These are phyloP conservation scores for Argyra leucocephala DNA, from an alignment of 2,888 invertebrate genomes.

Conservation along the genomic window DNA sequence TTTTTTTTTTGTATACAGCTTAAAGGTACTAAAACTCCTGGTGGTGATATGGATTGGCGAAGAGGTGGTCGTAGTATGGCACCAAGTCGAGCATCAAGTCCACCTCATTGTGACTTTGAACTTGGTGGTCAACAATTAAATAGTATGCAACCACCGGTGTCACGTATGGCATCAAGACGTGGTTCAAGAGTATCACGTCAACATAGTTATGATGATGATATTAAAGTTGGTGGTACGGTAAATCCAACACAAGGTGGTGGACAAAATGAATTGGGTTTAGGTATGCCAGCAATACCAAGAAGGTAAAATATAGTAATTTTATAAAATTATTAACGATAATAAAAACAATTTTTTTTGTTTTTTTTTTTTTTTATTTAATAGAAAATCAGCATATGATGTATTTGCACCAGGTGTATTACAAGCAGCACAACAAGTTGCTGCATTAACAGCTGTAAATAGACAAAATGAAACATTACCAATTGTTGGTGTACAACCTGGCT, in stretches of 20 bases:
- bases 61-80: constrained; percentile 53
- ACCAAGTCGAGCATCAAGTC: constrained; percentile 53
- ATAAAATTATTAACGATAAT: no score
- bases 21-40: constrained; percentile 53
- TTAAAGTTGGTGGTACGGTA: constrained; percentile 41
- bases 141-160: constrained; percentile 36
- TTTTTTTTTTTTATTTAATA: constrained; percentile 22
- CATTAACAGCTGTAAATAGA: constrained; percentile 38
- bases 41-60: constrained; percentile 49
- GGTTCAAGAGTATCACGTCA: constrained; percentile 60
- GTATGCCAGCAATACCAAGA: constrained; percentile 65
- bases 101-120: constrained; percentile 44
- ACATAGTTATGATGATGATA: constrained; percentile 77
- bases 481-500: constrained; percentile 34
- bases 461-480: constrained; percentile 35
- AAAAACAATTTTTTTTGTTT: no score
- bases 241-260: constrained; percentile 22
- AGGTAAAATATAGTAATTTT: constrained; percentile 41
- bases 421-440: constrained; percentile 37
- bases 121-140: neutral
- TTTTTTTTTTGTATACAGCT: constrained; percentile 50
- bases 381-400: constrained; percentile 70
- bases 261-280: constrained; percentile 49
- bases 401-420: constrained; percentile 56
- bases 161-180: constrained; percentile 47